phyloP scores from a whole-genome alignment of 2,888 invertebrate species.

The Psylliodes chrysocephalus region DNA sequence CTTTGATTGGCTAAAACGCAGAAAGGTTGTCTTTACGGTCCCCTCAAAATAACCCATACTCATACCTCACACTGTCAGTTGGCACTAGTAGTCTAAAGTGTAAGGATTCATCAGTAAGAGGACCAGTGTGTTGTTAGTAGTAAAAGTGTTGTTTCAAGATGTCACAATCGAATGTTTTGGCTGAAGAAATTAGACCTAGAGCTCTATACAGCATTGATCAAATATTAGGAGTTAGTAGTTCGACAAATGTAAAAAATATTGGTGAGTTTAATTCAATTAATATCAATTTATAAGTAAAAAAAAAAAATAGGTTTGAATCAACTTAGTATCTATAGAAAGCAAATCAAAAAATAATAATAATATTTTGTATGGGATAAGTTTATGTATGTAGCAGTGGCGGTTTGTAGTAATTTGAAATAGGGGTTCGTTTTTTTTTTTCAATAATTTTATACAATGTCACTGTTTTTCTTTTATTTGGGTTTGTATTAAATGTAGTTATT shows the following conservation, averaged over 20 bases:
- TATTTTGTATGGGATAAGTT: too few species aligned
- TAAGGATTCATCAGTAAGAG: conserved; percentile 22
- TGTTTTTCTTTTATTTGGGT: too few species aligned
- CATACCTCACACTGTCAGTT: conserved; percentile 54
- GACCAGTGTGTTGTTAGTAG: conserved; percentile 12
- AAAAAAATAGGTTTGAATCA: too few species aligned
- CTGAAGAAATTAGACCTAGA: conserved; percentile 59
- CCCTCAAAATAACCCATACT: conserved; percentile 51
- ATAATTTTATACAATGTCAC: too few species aligned
- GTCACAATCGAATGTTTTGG: conserved; percentile 48
- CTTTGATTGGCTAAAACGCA: conserved; percentile 51
- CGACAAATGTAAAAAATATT: conserved; percentile 51
- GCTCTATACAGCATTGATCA: conserved; percentile 64
- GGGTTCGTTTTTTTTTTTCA: too few species aligned
- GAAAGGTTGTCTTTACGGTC: conserved; percentile 50
- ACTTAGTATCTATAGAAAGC: too few species aligned
- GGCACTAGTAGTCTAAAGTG: conserved; percentile 34
- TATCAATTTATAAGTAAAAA: too few species aligned
- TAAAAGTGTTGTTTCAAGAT: conserved; percentile 38
- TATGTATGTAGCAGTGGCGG: too few species aligned
- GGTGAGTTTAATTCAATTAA: conserved; percentile 51
- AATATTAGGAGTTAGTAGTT: conserved; percentile 60
- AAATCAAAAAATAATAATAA: too few species aligned
- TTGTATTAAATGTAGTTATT: too few species aligned
- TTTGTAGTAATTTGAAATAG: too few species aligned